Evolutionary conservation across 1,140 invertebrate genomes (phyloP).

Genomic region (Drosophila bocki): DNA sequence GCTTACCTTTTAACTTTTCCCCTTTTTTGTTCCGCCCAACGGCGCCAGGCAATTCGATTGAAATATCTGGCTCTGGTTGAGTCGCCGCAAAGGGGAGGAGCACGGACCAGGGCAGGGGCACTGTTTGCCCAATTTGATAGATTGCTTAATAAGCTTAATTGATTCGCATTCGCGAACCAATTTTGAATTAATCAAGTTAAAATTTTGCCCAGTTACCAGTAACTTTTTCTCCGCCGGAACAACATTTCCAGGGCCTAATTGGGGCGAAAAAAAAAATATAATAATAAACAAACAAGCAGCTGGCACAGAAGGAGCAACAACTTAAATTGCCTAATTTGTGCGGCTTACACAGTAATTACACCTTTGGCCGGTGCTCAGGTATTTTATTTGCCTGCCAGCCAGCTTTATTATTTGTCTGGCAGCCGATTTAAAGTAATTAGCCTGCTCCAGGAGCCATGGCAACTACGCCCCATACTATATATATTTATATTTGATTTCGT

Average conservation of each 20-base stretch:
- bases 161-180: conserved; percentile 74
- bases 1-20: conserved; percentile 74
- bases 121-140: conserved; percentile 81
- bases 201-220: conserved; percentile 51
- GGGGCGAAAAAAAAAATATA: conserved; percentile 30
- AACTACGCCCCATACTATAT: neutral
- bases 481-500: neutral
- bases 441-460: conserved; percentile 21
- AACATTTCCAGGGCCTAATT: conserved; percentile 45
- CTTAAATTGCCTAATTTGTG: conserved; percentile 84
- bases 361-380: conserved; percentile 42
- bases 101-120: neutral
- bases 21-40: conserved; percentile 12
- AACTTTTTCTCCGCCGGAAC: conserved; percentile 7
- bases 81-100: conserved; percentile 8
- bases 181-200: conserved; percentile 81
- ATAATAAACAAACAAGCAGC: conserved; percentile 44
- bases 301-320: conserved; percentile 22
- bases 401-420: conserved; percentile 49
- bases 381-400: conserved; percentile 44
- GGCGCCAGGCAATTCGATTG: conserved; percentile 45
- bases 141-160: conserved; percentile 84
- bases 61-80: conserved; percentile 53
- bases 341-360: conserved; percentile 79
- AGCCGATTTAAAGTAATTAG: conserved; percentile 49